Base-by-base conservation (phyloP, 2,888 invertebrate genomes). In the Mythimna impura region DNA sequence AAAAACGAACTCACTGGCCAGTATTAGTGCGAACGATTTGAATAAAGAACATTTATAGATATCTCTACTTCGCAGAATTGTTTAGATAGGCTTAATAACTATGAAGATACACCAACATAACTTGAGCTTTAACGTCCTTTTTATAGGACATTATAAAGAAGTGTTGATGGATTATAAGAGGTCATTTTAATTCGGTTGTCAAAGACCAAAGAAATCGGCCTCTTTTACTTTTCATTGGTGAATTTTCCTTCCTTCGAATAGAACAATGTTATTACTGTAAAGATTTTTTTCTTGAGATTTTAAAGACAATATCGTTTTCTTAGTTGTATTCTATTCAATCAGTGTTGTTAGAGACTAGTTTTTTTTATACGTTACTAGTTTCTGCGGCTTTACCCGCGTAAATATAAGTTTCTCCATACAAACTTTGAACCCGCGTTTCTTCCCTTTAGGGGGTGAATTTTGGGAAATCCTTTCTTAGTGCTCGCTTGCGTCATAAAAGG, bases 201-300 rank as follows among this genome's bases (percentile, higher is more conserved):
- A 87, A 91, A 89, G 90, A 87, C 83, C 80, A 82, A 94, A 94
- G 93, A 93, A 93, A 93, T 91, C 88, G 91, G 85, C 92, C 91
- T 91, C 2, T 52, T 85, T 82, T 81, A 85, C 72, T 86, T 85
- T 86, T 84, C 88, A 87, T 88, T 89, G 86, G 86, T 88, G 81
- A 91, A 89, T 92, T 94, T 93, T 91, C 90, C 91, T 90, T 88
- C 83, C 77, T 85, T 84, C 82, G 78, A 83, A 82, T 80, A 71
- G 74, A 68, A 66, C 71, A 73, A 66, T 71, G 60, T 76, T 55
- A 73, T 71, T 73, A 17, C 20, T 62, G 55, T 57, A 22, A 50
- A 30, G 0, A 17, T 54, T n/a, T 65, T 54, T 34, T 34, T 12
- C 10, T 62, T 20, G 0, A n/a, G 7, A 61, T 60, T 73, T 50